These are phyloP conservation scores for Ophioderma brevispina DNA, from an alignment of 35 echinoderm and acorn worm species.

Conservation along the genomic window DNA sequence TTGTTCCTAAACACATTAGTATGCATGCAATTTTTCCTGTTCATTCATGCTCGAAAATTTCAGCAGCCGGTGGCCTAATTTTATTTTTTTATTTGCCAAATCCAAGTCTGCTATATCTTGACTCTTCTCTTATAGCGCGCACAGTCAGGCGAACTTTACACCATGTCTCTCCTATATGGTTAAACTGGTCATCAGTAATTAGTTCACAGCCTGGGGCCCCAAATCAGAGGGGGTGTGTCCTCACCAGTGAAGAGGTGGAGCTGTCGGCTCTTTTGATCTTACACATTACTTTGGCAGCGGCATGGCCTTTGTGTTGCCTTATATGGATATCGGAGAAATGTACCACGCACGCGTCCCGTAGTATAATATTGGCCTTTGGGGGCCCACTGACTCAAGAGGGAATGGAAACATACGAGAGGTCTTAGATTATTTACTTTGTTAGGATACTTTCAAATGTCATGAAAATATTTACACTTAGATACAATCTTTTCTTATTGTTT, in stretches of 20 bases:
- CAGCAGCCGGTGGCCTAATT: background rate
- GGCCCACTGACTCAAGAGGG: background rate
- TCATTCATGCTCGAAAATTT: background rate
- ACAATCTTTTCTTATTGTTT: no score
- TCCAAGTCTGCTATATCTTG: background rate
- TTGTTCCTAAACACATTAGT: background rate
- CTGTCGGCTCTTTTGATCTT: background rate
- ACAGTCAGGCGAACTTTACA: no score
- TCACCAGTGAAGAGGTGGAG: background rate
- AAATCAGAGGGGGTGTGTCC: conserved; percentile 3
- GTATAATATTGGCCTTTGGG: conserved; percentile 5
- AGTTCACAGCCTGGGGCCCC: conserved; percentile 10
- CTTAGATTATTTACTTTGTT: background rate
- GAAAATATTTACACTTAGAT: no score
- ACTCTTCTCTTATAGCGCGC: background rate
- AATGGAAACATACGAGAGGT: background rate
- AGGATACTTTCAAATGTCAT: background rate
- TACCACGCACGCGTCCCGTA: conserved; percentile 6
- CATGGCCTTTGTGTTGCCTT: background rate
- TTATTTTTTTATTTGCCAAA: background rate
- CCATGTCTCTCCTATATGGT: background rate
- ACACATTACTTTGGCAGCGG: conserved; percentile 9
- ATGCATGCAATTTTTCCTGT: background rate
- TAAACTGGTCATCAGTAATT: background rate
- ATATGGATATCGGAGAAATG: background rate